Base-by-base conservation (phyloP, 2,888 invertebrate species). In the Plutella xylostella region DNA sequence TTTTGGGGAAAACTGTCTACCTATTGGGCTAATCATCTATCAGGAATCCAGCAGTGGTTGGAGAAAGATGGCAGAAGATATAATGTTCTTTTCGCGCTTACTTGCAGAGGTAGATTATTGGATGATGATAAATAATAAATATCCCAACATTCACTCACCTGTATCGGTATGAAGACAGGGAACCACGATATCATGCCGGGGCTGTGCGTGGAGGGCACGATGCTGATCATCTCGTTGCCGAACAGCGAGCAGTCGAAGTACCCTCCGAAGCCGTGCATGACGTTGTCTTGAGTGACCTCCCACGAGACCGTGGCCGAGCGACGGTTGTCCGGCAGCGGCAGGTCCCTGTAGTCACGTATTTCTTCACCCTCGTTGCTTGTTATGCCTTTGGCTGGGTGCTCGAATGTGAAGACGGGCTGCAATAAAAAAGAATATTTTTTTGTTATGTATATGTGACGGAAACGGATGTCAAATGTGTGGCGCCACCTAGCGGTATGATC, bases 151-250 rank as follows among this genome's bases (percentile, higher is more conserved):
- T 12, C 4, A 31, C 6, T 75, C 78, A 93, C 94, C 77, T 87
- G 86, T 38, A 96, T 87, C 7, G 98, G 98, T 65, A 98, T 96
- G 58, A 93, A 93, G 52, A 97, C 93, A 5, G 98, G 97, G 71
- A 98, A 99, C 99, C 99, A 99, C 50, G 96, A 96, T 61, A 96
- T 93, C 96, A 99, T 96, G 55, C 94, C 94, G 1, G 87, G 86
- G 17, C 97, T 95, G 68, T 96, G 94, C 1, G 93, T 93, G 38
- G 88, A 86, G 1, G 98, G 98, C 58, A 93, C 90, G 60, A 96
- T 98, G 70, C 98, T 98, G 40, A 99, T 82, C 57, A 79, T 88
- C 45, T 97, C 88, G 60, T 94, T 89, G 50, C 92, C 92, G 72
- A 93, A 98, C 14, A 99, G 85, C 18, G 88, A 80, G 33, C 96